Evolutionary conservation across 1,140 invertebrate species (phyloP).

Genomic region (Melanaphis sacchari): DNA sequence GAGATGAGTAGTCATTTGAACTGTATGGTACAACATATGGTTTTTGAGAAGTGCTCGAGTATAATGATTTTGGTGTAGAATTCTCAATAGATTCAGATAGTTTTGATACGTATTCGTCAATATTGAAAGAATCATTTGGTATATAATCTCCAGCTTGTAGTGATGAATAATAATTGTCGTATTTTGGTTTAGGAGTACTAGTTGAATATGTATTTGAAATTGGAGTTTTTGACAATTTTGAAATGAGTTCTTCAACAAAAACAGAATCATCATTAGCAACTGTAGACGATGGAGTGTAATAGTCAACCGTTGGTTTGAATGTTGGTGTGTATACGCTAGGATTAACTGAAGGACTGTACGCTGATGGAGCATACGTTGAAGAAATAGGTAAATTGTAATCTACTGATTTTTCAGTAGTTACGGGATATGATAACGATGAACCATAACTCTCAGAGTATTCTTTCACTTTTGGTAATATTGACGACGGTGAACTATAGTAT

Average conservation of each 20-base stretch:
- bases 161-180: neutral
- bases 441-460: neutral
- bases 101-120: constrained; percentile 30
- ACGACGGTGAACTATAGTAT: neutral
- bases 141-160: neutral
- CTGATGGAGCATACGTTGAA: neutral
- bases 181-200: neutral
- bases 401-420: neutral
- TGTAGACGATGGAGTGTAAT: constrained; percentile 23
- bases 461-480: neutral
- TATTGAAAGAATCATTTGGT: constrained; percentile 26
- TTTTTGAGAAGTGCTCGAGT: constrained; percentile 19
- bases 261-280: neutral
- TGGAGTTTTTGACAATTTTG: neutral
- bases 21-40: neutral
- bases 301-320: constrained; percentile 25
- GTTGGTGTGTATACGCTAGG: neutral
- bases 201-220: neutral
- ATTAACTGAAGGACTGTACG: neutral
- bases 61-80: neutral
- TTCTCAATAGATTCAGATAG: neutral
- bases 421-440: neutral
- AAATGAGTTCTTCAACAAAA: constrained; percentile 9
- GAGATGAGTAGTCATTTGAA: neutral
- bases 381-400: neutral